Percentiles rank a stretch among this genome's conserved stretches.
Evolutionary conservation across 2,797 vertebrate species (phyloP).

Genomic region (Gymnocypris eckloni): DNA sequence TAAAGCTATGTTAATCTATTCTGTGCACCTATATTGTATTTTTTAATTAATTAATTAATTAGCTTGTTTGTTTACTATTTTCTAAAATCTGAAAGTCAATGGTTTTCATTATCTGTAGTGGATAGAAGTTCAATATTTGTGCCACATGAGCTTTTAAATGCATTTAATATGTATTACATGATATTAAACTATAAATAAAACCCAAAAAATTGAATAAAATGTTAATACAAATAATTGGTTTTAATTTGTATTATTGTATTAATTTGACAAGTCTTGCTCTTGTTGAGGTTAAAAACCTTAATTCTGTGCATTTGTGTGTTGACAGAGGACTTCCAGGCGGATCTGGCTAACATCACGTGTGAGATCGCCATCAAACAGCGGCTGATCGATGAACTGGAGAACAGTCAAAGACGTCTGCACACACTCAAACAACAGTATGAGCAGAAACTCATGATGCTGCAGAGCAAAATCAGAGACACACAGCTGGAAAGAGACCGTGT

Average conservation of each 20-base stretch:
- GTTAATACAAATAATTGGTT: background rate
- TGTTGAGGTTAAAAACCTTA: background rate
- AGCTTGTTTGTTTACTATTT: no score
- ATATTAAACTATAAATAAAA: background rate
- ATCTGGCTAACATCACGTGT: conserved; percentile 96
- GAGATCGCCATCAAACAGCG: conserved; percentile 99
- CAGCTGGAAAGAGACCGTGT: conserved; percentile 96
- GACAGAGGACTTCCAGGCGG: conserved; percentile 90
- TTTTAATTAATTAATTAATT: no score
- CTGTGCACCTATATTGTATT: background rate
- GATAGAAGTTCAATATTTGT: background rate
- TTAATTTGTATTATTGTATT: background rate
- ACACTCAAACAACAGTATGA: conserved; percentile 96
- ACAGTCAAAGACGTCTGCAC: conserved; percentile 93
- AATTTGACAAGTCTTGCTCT: background rate
- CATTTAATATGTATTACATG: background rate
- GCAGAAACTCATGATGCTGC: conserved; percentile 94
- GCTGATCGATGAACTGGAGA: conserved; percentile 96
- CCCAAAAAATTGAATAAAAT: background rate
- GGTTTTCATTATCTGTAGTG: background rate
- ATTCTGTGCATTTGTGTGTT: conserved; percentile 18
- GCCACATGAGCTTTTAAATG: background rate
- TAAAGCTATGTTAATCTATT: background rate
- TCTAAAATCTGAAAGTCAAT: background rate
- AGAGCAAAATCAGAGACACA: conserved; percentile 95